Conservation (phyloP, 2,888 invertebrate species). For the Julus scanicus region DNA sequence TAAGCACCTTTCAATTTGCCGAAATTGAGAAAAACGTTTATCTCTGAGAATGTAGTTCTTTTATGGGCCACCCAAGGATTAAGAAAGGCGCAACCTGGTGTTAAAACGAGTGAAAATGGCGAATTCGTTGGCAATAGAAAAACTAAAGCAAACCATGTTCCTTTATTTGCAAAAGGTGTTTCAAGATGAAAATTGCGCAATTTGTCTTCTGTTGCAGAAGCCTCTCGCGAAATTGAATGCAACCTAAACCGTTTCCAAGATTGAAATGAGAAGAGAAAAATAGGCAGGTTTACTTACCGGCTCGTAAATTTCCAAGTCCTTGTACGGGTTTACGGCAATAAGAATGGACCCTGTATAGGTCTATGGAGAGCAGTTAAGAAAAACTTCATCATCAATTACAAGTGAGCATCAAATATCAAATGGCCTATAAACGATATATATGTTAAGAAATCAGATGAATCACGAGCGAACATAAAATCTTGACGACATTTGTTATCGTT, state of each 20-base stretch:
- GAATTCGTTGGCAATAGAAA: background rate
- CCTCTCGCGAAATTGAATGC: background rate
- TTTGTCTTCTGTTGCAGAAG: background rate
- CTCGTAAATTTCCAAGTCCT: constrained; percentile 87
- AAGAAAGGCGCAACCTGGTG: background rate
- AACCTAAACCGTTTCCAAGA: background rate
- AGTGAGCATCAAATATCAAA: constrained; percentile 18
- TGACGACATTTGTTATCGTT: background rate
- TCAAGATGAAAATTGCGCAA: background rate
- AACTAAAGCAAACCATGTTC: background rate
- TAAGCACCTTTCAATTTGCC: constrained; percentile 36
- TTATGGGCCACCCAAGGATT: constrained; percentile 39
- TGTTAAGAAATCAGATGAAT: constrained; percentile 5
- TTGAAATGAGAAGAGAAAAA: background rate
- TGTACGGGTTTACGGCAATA: constrained; percentile 94
- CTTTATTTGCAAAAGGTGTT: background rate
- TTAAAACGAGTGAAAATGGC: background rate
- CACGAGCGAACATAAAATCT: background rate
- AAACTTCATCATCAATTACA: constrained; percentile 44
- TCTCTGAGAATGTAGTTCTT: background rate
- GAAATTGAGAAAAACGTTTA: background rate
- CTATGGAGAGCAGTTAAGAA: constrained; percentile 68
- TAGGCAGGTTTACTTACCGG: constrained; percentile 74
- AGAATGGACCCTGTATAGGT: constrained; percentile 93
- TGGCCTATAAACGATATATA: constrained; percentile 27